Percentiles rank a stretch among this genome's conserved stretches.
phyloP scores from a whole-genome alignment of 2,888 invertebrate genomes.

The Cactoblastis cactorum region DNA sequence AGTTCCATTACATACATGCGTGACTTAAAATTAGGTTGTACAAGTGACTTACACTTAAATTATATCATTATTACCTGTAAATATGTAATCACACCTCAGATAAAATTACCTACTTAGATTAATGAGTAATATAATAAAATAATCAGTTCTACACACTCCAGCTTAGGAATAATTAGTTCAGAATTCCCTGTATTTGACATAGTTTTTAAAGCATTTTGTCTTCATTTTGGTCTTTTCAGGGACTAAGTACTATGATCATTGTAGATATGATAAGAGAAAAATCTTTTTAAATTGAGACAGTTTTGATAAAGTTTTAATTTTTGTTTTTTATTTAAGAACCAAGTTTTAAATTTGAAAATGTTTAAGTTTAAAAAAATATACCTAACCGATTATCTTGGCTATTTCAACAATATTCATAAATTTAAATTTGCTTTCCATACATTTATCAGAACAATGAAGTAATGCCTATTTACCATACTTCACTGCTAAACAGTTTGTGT shows the following conservation, averaged over 20 bases:
- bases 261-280: too few relatives aligned
- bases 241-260: too few relatives aligned
- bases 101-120: not conserved
- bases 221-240: too few relatives aligned
- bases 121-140: not conserved
- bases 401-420: conserved; percentile 8
- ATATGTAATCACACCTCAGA: not conserved
- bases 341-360: too few relatives aligned
- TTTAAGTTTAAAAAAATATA: not conserved
- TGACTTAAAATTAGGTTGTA: not conserved
- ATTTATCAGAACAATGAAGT: not conserved
- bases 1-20: not conserved
- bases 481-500: not conserved
- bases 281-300: too few relatives aligned
- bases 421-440: conserved; percentile 13
- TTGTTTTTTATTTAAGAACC: too few relatives aligned
- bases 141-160: too few relatives aligned
- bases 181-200: too few relatives aligned
- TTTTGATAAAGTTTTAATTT: too few relatives aligned
- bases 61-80: not conserved
- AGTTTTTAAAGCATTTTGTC: too few relatives aligned
- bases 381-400: not conserved
- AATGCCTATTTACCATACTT: not conserved
- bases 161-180: too few relatives aligned
- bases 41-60: not conserved